A percentile compares a stretch with the other conserved stretches of the same genome.
Evolutionary conservation across 2,888 invertebrate genomes (phyloP).

Genomic region (Lumbricus terrestris): DNA sequence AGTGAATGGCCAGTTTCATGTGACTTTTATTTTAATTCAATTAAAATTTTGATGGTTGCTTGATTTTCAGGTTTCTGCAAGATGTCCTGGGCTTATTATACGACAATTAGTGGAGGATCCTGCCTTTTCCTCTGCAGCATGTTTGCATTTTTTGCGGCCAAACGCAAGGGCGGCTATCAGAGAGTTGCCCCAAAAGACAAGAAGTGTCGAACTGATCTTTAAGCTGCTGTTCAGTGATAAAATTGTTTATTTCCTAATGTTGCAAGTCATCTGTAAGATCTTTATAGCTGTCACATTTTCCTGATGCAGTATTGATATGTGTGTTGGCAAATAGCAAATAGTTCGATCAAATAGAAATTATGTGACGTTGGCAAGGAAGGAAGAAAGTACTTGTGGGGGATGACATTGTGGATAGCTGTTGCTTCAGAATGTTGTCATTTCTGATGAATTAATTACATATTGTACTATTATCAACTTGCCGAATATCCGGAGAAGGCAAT

Average conservation of each 20-base stretch:
- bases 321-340: background rate
- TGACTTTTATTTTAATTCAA: background rate
- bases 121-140: background rate
- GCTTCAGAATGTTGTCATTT: background rate
- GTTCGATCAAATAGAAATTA: background rate
- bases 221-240: background rate
- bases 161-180: constrained; percentile 4
- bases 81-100: background rate
- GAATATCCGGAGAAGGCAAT: background rate
- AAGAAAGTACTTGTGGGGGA: background rate
- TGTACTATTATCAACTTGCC: background rate
- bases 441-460: background rate
- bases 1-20: background rate
- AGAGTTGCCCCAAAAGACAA: constrained; percentile 4
- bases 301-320: background rate
- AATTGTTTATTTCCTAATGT: background rate
- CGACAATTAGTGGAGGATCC: background rate
- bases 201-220: background rate
- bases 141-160: background rate
- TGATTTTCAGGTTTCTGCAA: constrained; percentile 5
- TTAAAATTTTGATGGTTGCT: background rate
- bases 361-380: background rate
- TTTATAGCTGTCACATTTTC: background rate
- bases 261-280: background rate
- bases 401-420: background rate